Base-by-base conservation (phyloP, 2,113 vertebrate species). In the Sphaerodactylus townsendi region DNA sequence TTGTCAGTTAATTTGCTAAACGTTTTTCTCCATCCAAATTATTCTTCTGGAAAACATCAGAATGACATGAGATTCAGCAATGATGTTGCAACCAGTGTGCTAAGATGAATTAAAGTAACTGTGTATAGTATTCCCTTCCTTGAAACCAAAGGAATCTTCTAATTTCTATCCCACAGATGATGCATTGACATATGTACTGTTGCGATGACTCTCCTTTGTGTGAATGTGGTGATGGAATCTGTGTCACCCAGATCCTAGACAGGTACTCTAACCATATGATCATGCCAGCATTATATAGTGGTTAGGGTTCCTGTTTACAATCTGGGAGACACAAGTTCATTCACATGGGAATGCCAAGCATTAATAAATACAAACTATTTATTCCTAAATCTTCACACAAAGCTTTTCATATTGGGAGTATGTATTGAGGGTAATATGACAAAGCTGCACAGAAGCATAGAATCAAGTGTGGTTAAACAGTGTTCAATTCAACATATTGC, bases 1-100 rank as follows among this genome's bases (percentile, higher is more conserved):
- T 70, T 77, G 82, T 77, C 74, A 77, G 74, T 84, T 84, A 84
- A 84, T 84, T 84, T 77, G 82, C 82, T 84, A 84, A 84, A 68
- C 64, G 48, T 77, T 59, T n/a, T 30, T 19, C 56, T n/a, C 44
- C 62, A 76, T 50, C 77, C 82, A 69, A 70, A 84, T 84, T 82
- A 82, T 82, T 82, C 73, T 68, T 83, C 46, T 77, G 41, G 82
- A 70, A 84, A 77, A 56, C 37, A 84, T 84, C 74, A 70, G 71
- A 84, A 69, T 6, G 37, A 70, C 74, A 77, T 44, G 50, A 37
- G 82, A 84, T 59, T 84, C 44, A 84, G 50, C 64, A 70, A n/a
- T 28, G 65, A 77, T 59, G 64, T 41, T 84, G 73, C 15, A 77
- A 64, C 44, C 74, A 68, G 73, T 68, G 71, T 53, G 35, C 33